phyloP scores from a whole-genome alignment of 2,113 vertebrate species.

The Cyprinus carpio region DNA sequence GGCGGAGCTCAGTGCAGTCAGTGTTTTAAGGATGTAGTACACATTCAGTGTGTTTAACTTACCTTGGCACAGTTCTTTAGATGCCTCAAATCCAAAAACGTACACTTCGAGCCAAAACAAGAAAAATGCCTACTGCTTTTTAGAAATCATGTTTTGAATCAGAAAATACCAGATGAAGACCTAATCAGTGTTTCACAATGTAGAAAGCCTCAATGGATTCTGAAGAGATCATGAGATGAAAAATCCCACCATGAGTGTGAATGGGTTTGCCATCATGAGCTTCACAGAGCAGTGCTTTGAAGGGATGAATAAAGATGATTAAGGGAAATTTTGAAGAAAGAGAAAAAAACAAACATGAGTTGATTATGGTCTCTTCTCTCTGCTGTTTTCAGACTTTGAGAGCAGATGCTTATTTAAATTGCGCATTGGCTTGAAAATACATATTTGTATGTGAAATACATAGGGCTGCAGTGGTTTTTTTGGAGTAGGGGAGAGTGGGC shows the following conservation, averaged over 20 bases:
- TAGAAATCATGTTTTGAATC: constrained; percentile 46
- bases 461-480: background rate
- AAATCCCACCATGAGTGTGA: constrained; percentile 57
- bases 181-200: constrained; percentile 56
- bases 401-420: constrained; percentile 34
- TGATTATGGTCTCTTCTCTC: constrained; percentile 37
- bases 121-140: constrained; percentile 41
- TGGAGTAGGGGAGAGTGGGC: background rate
- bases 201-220: constrained; percentile 49
- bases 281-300: constrained; percentile 50
- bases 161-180: constrained; percentile 37
- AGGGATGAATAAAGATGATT: constrained; percentile 51
- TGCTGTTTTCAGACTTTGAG: constrained; percentile 33
- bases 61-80: background rate
- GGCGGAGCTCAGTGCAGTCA: constrained; percentile 54
- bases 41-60: background rate
- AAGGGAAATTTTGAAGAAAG: constrained; percentile 41
- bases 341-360: constrained; percentile 41
- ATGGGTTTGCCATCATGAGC: constrained; percentile 45
- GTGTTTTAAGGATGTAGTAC: background rate
- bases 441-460: constrained; percentile 13
- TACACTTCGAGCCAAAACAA: constrained; percentile 43
- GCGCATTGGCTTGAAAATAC: constrained; percentile 5
- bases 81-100: constrained; percentile 42
- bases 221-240: constrained; percentile 58